These are phyloP conservation scores for Gerris buenoi DNA, from an alignment of 1,140 invertebrate species.

Conservation along the genomic window DNA sequence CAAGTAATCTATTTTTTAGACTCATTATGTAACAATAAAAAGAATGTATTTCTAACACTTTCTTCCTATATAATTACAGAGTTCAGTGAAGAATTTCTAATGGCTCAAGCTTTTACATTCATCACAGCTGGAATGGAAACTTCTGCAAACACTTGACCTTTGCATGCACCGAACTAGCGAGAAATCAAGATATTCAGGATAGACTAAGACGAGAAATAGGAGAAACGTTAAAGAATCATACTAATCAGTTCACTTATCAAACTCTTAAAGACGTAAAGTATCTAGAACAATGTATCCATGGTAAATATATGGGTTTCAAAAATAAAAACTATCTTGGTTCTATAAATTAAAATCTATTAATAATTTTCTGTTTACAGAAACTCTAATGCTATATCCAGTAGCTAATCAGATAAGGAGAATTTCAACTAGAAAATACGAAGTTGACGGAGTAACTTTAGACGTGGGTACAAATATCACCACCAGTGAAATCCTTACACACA, in stretches of 20 bases:
- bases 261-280: constrained; percentile 16
- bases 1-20: too few relatives aligned
- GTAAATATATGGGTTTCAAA: background rate
- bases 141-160: constrained; percentile 39
- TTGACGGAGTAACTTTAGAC: background rate
- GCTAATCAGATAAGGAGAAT: constrained; percentile 21
- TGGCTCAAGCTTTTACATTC: constrained; percentile 26
- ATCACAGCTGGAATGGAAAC: constrained; percentile 42
- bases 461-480: background rate
- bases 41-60: too few relatives aligned
- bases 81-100: constrained; percentile 24
- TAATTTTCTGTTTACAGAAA: constrained; percentile 28
- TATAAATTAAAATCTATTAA: too few relatives aligned
- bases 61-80: too few relatives aligned
- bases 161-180: constrained; percentile 35
- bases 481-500: background rate
- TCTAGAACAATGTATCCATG: background rate
- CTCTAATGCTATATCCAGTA: constrained; percentile 28
- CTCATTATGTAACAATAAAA: too few relatives aligned
- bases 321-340: too few relatives aligned
- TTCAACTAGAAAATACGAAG: constrained; percentile 23
- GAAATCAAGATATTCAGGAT: constrained; percentile 41
- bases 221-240: constrained; percentile 26
- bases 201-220: constrained; percentile 41
- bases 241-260: constrained; percentile 25